Base-by-base conservation (phyloP, 2,113 vertebrate species). In the Hystrix brachyura region DNA sequence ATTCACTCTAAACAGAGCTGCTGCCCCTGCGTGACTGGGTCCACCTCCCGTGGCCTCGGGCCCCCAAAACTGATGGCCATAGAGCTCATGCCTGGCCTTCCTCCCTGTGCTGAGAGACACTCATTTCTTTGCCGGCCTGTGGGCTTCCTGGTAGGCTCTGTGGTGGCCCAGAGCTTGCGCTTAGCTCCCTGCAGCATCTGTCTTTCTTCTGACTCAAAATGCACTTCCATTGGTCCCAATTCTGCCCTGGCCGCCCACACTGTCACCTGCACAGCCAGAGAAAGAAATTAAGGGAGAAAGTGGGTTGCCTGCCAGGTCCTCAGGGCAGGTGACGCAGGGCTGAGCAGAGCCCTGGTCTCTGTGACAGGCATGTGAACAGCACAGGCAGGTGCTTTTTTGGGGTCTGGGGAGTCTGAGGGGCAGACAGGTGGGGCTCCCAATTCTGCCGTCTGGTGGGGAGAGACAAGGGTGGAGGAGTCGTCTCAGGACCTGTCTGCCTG, bases 261-360 rank as follows among this genome's bases (percentile, higher is more conserved):
- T 0, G 3, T 93, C 14, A 0, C 94, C 91, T 79, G 78, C 85
- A 57, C 55, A 91, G 72, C 65, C 76, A 72, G 69, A 94, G 94
- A 51, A 87, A 53, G 43, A 91, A 96, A 96, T 86, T 67, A 92
- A 65, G 59, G 79, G 86, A 79, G 65, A 5, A 12, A 34, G 60
- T 27, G 13, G 55, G 84, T 32, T 38, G 5, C 51, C 43, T 89
- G 96, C 93, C 91, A 90, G 94, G 87, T 92, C 95, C 91, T 79
- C 81, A 94, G 89, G 92, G 84, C 43, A 80, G 90, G 84, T 90
- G 90, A 92, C 4, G 6, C 15, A 14, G 32, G 23, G 34, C 59
- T 23, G 71, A 85, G 82, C 53, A 0, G 12, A 78, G 53, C 46
- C 53, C 60, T 72, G 55, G 48, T 25, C 76, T 87, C 79, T n/a